These are phyloP conservation scores for Tetranychus piercei DNA, from an alignment of 2,888 invertebrate species.

Conservation along the genomic window DNA sequence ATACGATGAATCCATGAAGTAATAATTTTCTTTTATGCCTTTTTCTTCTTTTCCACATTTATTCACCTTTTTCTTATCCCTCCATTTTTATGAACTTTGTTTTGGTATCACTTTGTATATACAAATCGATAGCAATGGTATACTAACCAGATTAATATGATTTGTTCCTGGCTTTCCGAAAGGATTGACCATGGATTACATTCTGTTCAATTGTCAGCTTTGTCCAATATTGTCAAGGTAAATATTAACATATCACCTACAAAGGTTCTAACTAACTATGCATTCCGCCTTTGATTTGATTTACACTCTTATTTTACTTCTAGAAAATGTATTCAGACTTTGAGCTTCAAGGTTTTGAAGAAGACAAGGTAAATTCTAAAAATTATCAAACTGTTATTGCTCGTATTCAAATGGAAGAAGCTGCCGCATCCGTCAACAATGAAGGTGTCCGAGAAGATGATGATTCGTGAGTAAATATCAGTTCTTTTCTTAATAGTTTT, in stretches of 20 bases:
- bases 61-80: too few species aligned
- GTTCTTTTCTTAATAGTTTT: neutral
- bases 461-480: slow-evolving; percentile 20
- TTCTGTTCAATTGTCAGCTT: slow-evolving; percentile 89
- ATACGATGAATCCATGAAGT: too few species aligned
- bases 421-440: slow-evolving; percentile 46
- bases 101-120: too few species aligned
- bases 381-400: slow-evolving; percentile 76
- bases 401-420: slow-evolving; percentile 90
- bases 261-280: neutral
- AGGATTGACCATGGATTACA: slow-evolving; percentile 79
- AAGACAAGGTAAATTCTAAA: slow-evolving; percentile 88
- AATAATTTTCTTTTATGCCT: too few species aligned
- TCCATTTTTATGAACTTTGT: too few species aligned
- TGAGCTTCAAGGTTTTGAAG: slow-evolving; percentile 94
- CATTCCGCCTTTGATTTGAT: too few species aligned
- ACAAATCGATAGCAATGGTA: slow-evolving; percentile 60
- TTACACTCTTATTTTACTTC: neutral
- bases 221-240: slow-evolving; percentile 85
- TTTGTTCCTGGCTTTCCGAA: slow-evolving; percentile 84
- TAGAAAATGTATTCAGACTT: slow-evolving; percentile 98
- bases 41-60: too few species aligned
- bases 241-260: slow-evolving; percentile 20
- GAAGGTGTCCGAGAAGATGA: slow-evolving; percentile 27
- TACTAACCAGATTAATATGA: slow-evolving; percentile 72